A percentile compares a stretch with the other conserved stretches of the same genome.
Evolutionary conservation across 2,888 invertebrate genomes (phyloP).

Genomic region (Dasysyrphus albostriatus): DNA sequence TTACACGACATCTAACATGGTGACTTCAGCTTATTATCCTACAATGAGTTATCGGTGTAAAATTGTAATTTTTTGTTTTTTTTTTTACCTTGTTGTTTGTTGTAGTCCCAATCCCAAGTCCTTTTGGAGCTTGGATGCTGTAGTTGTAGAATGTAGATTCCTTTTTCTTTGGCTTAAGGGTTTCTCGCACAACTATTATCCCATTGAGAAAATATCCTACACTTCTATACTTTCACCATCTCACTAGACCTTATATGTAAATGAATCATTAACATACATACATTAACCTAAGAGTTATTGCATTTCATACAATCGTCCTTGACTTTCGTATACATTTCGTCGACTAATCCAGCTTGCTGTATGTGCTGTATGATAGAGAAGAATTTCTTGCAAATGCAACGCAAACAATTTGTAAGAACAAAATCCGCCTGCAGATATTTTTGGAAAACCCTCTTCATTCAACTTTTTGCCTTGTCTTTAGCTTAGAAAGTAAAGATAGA

Average conservation of each 20-base stretch:
- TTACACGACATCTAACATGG: slow-evolving; percentile 73
- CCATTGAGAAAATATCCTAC: slow-evolving; percentile 24
- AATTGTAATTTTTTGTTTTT: slow-evolving; percentile 68
- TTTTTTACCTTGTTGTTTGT: slow-evolving; percentile 32
- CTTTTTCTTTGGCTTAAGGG: slow-evolving; percentile 9
- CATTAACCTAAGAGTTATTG: slow-evolving; percentile 70
- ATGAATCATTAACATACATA: slow-evolving; percentile 67
- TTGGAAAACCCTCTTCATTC: slow-evolving; percentile 63
- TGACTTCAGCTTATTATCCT: slow-evolving; percentile 70
- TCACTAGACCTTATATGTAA: slow-evolving; percentile 53
- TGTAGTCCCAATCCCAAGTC: neutral
- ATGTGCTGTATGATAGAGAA: neutral
- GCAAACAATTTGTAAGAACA: slow-evolving; percentile 46
- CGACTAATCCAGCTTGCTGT: slow-evolving; percentile 15
- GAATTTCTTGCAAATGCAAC: slow-evolving; percentile 23
- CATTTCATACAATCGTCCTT: slow-evolving; percentile 66
- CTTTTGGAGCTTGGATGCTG: slow-evolving; percentile 33
- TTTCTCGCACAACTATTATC: slow-evolving; percentile 34
- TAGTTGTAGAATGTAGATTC: slow-evolving; percentile 1
- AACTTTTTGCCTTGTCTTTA: slow-evolving; percentile 42
- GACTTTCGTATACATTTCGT: slow-evolving; percentile 43
- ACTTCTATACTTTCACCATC: slow-evolving; percentile 18
- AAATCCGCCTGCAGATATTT: slow-evolving; percentile 48
- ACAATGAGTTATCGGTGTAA: slow-evolving; percentile 72
- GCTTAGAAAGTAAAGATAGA: neutral